A percentile compares a stretch with the other conserved stretches of the same genome.
Evolutionary conservation across 2,113 vertebrate genomes (phyloP).

Genomic region (Choloepus hoffmanni): DNA sequence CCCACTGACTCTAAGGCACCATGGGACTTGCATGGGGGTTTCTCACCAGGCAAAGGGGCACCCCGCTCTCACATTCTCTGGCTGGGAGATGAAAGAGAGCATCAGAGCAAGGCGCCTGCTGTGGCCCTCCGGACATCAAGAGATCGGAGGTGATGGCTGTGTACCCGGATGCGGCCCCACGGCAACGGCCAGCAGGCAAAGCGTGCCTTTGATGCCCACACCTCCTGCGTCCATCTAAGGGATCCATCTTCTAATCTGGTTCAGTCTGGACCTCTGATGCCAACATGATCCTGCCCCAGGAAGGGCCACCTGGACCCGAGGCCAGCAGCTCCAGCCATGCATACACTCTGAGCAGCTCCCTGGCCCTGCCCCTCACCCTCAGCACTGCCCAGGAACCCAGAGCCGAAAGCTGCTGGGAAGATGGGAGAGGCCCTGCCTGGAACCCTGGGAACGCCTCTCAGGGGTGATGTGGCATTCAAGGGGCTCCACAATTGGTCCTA

Average conservation of each 20-base stretch:
- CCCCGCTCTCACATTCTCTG: not conserved
- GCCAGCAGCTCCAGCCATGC: not conserved
- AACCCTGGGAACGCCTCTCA: not conserved
- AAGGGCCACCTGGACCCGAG: not conserved
- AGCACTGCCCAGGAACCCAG: too few species aligned
- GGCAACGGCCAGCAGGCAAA: not conserved
- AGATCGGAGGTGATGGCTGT: not conserved
- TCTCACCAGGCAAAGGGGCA: not conserved
- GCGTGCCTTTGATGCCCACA: not conserved
- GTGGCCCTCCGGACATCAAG: accelerated
- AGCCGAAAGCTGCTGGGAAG: not conserved
- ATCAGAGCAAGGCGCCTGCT: not conserved
- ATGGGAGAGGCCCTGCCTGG: not conserved
- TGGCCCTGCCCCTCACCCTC: not conserved
- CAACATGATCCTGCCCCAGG: not conserved
- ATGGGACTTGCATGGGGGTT: not conserved
- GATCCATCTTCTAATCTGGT: not conserved
- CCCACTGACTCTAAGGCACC: not conserved
- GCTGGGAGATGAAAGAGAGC: not conserved
- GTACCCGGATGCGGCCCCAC: accelerated
- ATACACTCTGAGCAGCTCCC: not conserved
- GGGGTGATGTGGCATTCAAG: not conserved
- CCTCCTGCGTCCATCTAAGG: not conserved
- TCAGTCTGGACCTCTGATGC: not conserved
- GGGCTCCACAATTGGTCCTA: not conserved